These are phyloP conservation scores for Zophobas atratus DNA, from an alignment of 1,140 invertebrate genomes.

Conservation along the genomic window DNA sequence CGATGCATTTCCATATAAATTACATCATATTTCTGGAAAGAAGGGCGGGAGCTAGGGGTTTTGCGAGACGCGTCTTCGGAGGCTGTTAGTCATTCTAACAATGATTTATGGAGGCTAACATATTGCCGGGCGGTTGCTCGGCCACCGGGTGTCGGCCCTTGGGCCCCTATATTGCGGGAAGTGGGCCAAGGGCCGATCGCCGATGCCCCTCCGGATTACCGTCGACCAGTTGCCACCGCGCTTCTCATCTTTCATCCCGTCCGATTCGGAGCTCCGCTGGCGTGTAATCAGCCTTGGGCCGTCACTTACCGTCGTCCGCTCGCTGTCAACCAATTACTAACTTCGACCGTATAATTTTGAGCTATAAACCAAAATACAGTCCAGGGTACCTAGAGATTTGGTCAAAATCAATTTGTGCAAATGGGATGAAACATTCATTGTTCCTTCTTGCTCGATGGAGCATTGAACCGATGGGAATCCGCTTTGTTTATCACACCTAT, in stretches of 20 bases:
- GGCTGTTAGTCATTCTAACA: constrained; percentile 69
- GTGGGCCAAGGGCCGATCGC: constrained; percentile 42
- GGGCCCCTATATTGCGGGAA: constrained; percentile 56
- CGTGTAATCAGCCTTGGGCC: constrained; percentile 60
- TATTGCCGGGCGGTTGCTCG: constrained; percentile 64
- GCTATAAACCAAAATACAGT: constrained; percentile 64
- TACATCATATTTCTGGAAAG: constrained; percentile 79
- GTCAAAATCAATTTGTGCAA: constrained; percentile 47
- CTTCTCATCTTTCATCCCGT: constrained; percentile 16
- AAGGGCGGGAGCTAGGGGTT: constrained; percentile 57
- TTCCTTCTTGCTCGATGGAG: constrained; percentile 5
- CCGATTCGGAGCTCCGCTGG: constrained; percentile 20
- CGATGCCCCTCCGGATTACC: constrained; percentile 42
- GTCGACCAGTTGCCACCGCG: constrained; percentile 33
- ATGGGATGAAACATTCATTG: constrained; percentile 35
- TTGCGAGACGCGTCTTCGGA: constrained; percentile 63
- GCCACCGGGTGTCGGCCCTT: constrained; percentile 52
- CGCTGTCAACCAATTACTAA: constrained; percentile 61
- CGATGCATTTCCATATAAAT: constrained; percentile 79
- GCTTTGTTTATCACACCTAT: background rate
- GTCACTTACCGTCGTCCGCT: constrained; percentile 56
- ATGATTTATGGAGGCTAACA: constrained; percentile 68
- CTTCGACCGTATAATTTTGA: constrained; percentile 63
- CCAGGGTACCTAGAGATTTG: constrained; percentile 43
- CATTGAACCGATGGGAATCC: constrained; percentile 8